Conservation (phyloP, 2,113 vertebrate species). For the Dasyornis broadbenti region DNA sequence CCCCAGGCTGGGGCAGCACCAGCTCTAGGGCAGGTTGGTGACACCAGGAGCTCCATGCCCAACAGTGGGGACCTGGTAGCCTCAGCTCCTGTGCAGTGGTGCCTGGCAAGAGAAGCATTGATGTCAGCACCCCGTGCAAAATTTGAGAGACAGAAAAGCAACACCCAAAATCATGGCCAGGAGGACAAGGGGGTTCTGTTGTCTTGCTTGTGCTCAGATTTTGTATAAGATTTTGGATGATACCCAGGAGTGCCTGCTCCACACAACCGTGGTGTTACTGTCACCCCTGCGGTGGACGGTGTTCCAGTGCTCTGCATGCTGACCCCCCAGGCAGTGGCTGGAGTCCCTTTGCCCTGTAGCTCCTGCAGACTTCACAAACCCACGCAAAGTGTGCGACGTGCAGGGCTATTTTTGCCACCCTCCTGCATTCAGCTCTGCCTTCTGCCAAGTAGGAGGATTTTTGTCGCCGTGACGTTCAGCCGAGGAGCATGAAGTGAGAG, state of each 20-base stretch:
- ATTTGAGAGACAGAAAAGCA: background rate
- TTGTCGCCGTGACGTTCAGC: background rate
- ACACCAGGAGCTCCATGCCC: background rate
- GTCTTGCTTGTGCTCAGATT: accelerated
- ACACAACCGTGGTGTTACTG: accelerated
- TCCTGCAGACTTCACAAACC: background rate
- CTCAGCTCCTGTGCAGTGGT: background rate
- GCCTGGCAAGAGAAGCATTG: background rate
- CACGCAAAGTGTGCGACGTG: background rate
- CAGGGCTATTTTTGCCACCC: slow-evolving; percentile 35
- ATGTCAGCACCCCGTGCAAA: background rate
- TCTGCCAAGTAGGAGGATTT: slow-evolving; percentile 63
- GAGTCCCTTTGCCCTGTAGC: background rate
- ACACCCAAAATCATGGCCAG: background rate
- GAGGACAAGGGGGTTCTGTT: background rate
- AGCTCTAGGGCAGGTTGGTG: slow-evolving; percentile 36
- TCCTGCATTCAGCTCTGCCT: background rate
- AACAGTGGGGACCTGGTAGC: accelerated
- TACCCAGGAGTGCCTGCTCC: background rate
- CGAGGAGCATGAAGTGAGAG: background rate
- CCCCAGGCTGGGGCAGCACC: background rate
- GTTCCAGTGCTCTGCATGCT: accelerated
- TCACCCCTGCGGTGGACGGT: accelerated
- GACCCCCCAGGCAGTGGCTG: background rate
- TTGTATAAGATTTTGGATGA: background rate